Percentiles rank a stretch among this genome's conserved stretches.
Evolutionary conservation across 2,888 invertebrate genomes (phyloP).

Genomic region (Tenodera sinensis): DNA sequence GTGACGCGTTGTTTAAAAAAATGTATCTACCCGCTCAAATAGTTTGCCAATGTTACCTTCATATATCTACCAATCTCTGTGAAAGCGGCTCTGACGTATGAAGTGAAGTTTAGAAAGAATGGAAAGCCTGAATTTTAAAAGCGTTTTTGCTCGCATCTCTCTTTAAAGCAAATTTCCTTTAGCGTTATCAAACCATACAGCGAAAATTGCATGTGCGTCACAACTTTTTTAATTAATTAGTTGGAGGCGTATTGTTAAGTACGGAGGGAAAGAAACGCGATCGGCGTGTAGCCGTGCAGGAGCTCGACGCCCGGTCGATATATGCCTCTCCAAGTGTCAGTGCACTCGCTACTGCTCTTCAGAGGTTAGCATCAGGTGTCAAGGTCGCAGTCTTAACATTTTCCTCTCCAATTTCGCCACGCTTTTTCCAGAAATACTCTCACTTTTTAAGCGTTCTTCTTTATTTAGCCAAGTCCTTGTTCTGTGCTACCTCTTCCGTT

Average conservation of each 20-base stretch:
- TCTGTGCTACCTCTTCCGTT: too few relatives aligned
- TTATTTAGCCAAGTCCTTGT: too few relatives aligned
- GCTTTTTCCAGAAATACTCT: too few relatives aligned
- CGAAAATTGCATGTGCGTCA: background rate
- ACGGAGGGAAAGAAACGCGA: background rate
- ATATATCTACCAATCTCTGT: too few relatives aligned
- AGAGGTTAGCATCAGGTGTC: background rate
- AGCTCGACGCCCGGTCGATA: background rate
- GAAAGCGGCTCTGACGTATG: too few relatives aligned
- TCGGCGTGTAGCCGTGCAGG: background rate
- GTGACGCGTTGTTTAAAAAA: too few relatives aligned
- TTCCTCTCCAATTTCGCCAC: too few relatives aligned
- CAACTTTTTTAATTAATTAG: background rate
- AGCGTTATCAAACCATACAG: background rate
- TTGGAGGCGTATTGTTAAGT: background rate
- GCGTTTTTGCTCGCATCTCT: background rate
- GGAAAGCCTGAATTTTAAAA: background rate
- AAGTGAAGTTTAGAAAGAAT: too few relatives aligned
- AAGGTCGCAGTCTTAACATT: background rate
- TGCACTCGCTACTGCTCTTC: background rate
- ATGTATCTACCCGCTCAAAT: too few relatives aligned
- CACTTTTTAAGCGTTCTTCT: too few relatives aligned
- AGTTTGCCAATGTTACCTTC: too few relatives aligned
- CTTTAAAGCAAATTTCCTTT: background rate
- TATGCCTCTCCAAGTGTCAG: background rate